Evolutionary conservation across 2,797 vertebrate species (phyloP).

Genomic region (Pseudopleuronectes americanus): DNA sequence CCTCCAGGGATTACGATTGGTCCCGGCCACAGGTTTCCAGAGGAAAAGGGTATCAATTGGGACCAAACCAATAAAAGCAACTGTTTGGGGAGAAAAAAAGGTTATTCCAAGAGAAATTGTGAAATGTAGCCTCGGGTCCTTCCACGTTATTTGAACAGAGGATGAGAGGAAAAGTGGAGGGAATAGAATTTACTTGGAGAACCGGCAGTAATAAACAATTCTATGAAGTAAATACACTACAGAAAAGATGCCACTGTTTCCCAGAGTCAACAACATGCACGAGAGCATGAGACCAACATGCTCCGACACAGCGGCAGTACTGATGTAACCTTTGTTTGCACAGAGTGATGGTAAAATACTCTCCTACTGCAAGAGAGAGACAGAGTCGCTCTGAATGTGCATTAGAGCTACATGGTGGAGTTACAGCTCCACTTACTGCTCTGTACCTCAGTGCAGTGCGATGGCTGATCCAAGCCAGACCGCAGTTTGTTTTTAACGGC

Average conservation of each 20-base stretch:
- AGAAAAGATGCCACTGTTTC: slow-evolving; percentile 14
- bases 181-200: slow-evolving; percentile 27
- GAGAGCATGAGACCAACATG: slow-evolving; percentile 4
- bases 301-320: slow-evolving; percentile 23
- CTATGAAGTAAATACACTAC: slow-evolving; percentile 29
- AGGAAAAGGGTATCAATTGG: slow-evolving; percentile 36
- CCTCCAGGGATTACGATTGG: slow-evolving; percentile 17
- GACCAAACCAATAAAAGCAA: slow-evolving; percentile 52
- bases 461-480: neutral
- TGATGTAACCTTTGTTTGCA: slow-evolving; percentile 5
- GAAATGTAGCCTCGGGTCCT: slow-evolving; percentile 57
- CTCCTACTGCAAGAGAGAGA: neutral
- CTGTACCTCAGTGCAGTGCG: neutral
- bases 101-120: slow-evolving; percentile 56
- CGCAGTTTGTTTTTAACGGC: slow-evolving; percentile 21
- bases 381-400: neutral
- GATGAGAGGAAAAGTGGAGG: slow-evolving; percentile 26
- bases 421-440: neutral
- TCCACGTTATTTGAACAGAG: slow-evolving; percentile 35
- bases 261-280: neutral
- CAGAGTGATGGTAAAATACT: slow-evolving; percentile 7
- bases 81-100: slow-evolving; percentile 40
- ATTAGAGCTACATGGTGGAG: neutral
- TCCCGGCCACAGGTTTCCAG: slow-evolving; percentile 28
- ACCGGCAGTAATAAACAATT: slow-evolving; percentile 36